A percentile compares a stretch with the other conserved stretches of the same genome.
These are phyloP conservation scores for Carcharodon carcharias DNA, from an alignment of 2,797 vertebrate species.

Conservation along the genomic window DNA sequence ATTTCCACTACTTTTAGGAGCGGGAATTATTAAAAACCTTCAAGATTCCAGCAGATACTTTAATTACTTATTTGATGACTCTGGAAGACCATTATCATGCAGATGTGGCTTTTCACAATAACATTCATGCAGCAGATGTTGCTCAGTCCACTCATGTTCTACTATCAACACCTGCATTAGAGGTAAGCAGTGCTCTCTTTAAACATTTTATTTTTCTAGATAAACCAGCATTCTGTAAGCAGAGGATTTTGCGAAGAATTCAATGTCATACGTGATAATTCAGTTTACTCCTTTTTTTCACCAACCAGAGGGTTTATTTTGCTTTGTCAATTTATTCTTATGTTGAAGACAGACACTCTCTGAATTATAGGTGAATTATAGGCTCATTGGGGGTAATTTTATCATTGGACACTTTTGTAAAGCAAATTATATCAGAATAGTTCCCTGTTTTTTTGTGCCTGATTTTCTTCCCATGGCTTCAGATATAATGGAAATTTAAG, in stretches of 20 bases:
- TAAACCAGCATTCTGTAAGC: neutral
- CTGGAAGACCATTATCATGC: conserved; percentile 97
- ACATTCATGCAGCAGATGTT: conserved; percentile 96
- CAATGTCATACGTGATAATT: neutral
- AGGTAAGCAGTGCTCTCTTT: conserved; percentile 61
- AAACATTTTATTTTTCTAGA: conserved; percentile 17
- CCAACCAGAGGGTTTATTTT: neutral
- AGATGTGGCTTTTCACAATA: conserved; percentile 97
- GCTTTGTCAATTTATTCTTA: neutral
- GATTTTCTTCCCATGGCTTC: neutral
- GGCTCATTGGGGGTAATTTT: neutral
- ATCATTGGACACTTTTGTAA: neutral
- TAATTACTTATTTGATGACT: conserved; percentile 97
- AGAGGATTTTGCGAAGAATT: neutral
- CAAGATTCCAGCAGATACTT: conserved; percentile 94
- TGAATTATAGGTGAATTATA: too few species aligned
- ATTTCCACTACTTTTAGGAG: conserved; percentile 63
- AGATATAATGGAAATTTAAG: neutral
- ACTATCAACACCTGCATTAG: conserved; percentile 87
- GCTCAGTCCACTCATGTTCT: conserved; percentile 97
- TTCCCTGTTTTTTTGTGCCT: neutral
- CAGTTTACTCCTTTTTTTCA: neutral
- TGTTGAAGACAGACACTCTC: neutral
- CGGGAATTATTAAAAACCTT: conserved; percentile 96
- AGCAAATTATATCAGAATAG: neutral